phyloP scores from a whole-genome alignment of 2,888 invertebrate genomes.

The Drosophila emarginata region DNA sequence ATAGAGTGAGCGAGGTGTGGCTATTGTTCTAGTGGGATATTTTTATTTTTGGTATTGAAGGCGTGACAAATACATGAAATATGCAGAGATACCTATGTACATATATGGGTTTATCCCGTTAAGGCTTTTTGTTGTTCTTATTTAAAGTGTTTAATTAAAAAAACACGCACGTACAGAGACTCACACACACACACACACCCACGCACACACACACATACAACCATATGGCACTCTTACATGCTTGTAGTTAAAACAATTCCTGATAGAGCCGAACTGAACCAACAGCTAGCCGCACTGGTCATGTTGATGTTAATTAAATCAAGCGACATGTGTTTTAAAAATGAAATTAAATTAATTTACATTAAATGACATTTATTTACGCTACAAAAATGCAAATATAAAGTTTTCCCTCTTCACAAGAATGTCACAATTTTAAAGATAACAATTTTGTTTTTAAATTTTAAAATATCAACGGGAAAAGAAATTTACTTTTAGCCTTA shows the following conservation, averaged over 20 bases:
- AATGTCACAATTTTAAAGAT: background rate
- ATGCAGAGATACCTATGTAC: background rate
- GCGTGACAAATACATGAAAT: slow-evolving; percentile 8
- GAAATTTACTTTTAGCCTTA: too few relatives aligned
- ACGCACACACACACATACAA: background rate
- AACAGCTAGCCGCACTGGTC: slow-evolving; percentile 46
- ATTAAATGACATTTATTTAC: slow-evolving; percentile 34
- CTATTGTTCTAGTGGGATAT: slow-evolving; percentile 1
- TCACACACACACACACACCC: background rate
- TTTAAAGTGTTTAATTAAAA: slow-evolving; percentile 66
- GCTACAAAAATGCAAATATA: slow-evolving; percentile 32
- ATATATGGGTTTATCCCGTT: slow-evolving; percentile 3
- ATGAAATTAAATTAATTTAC: slow-evolving; percentile 53
- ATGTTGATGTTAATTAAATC: slow-evolving; percentile 72
- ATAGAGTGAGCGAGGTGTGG: slow-evolving; percentile 23
- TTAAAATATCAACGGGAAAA: too few relatives aligned
- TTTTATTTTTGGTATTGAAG: background rate
- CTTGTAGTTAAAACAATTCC: slow-evolving; percentile 18
- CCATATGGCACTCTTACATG: slow-evolving; percentile 27
- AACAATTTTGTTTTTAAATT: background rate
- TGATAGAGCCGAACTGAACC: slow-evolving; percentile 16
- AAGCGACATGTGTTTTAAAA: slow-evolving; percentile 66
- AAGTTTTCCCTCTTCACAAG: slow-evolving; percentile 5
- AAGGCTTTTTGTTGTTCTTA: slow-evolving; percentile 9
- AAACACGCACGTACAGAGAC: slow-evolving; percentile 9